Percentiles rank a stretch among this genome's conserved stretches.
phyloP scores from a whole-genome alignment of 1,140 invertebrate genomes.

The Euborellia annulipes region DNA sequence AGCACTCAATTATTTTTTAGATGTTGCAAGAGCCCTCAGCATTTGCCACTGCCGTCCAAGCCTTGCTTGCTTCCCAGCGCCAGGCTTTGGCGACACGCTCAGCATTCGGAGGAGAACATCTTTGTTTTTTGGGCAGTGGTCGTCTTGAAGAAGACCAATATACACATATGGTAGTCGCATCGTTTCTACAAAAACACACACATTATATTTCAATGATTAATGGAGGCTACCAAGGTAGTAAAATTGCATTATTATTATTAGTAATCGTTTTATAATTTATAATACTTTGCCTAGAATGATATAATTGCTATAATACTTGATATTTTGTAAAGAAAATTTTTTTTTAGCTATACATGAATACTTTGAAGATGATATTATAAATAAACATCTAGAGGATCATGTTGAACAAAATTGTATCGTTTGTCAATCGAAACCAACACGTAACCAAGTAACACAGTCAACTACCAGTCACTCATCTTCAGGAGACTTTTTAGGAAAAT shows the following conservation, averaged over 20 bases:
- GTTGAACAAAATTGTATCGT: conserved; percentile 61
- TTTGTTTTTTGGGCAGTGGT: conserved; percentile 94
- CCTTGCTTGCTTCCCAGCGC: conserved; percentile 73
- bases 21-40: conserved; percentile 92
- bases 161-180: conserved; percentile 95
- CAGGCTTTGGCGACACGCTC: conserved; percentile 79
- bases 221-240: conserved; percentile 68
- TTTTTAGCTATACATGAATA: conserved; percentile 61
- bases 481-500: conserved; percentile 56
- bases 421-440: conserved; percentile 38
- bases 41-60: conserved; percentile 89
- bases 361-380: conserved; percentile 61
- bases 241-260: conserved; percentile 1
- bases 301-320: conserved; percentile 7
- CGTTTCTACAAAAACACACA: conserved; percentile 87
- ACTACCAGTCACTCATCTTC: conserved; percentile 17
- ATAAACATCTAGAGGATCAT: conserved; percentile 66
- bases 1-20: conserved; percentile 27
- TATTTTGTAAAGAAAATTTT: conserved; percentile 10
- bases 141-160: conserved; percentile 90
- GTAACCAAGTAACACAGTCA: background rate
- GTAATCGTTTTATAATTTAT: background rate
- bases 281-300: background rate
- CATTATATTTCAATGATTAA: conserved; percentile 83
- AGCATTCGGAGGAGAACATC: conserved; percentile 82